Percentiles rank a stretch among this genome's conserved stretches.
Conservation (phyloP, 1,140 invertebrate species). For the Drosophila simulans region DNA sequence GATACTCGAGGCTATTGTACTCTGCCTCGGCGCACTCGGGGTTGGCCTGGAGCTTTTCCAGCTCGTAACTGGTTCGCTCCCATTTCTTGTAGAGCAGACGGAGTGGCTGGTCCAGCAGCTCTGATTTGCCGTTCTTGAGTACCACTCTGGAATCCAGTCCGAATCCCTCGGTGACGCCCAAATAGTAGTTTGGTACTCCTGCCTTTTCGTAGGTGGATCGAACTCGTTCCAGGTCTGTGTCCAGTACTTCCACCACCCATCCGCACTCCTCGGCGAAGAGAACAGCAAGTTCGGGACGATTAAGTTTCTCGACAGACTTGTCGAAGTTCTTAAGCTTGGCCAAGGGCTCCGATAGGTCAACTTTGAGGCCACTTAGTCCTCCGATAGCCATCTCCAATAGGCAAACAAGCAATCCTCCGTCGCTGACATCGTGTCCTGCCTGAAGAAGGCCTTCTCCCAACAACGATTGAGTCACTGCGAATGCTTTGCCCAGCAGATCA, state of each 20-base stretch:
- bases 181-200: conserved; percentile 88
- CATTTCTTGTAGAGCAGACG: conserved; percentile 91
- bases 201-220: conserved; percentile 87
- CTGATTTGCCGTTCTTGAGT: conserved; percentile 87
- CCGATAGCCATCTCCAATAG: conserved; percentile 98
- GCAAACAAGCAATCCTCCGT: conserved; percentile 96
- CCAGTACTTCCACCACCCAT: conserved; percentile 93
- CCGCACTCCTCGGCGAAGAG: conserved; percentile 97
- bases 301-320: conserved; percentile 19
- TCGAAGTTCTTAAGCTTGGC: conserved; percentile 24
- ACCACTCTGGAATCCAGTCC: conserved; percentile 89
- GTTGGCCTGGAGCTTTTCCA: conserved; percentile 94
- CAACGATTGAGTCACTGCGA: conserved; percentile 93
- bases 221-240: conserved; percentile 86
- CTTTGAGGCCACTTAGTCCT: conserved; percentile 92
- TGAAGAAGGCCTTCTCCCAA: conserved; percentile 90
- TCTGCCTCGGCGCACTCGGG: conserved; percentile 92
- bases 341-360: conserved; percentile 86
- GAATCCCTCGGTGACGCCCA: conserved; percentile 89
- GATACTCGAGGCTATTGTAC: conserved; percentile 87
- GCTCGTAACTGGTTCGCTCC: conserved; percentile 97
- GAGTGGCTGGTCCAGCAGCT: conserved; percentile 88
- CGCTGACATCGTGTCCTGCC: conserved; percentile 98
- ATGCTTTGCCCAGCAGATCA: conserved; percentile 89
- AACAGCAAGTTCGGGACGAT: conserved; percentile 87